Percentiles rank a stretch among this genome's conserved stretches.
These are phyloP conservation scores for Lasiommata megera DNA, from an alignment of 2,888 invertebrate species.

Conservation along the genomic window DNA sequence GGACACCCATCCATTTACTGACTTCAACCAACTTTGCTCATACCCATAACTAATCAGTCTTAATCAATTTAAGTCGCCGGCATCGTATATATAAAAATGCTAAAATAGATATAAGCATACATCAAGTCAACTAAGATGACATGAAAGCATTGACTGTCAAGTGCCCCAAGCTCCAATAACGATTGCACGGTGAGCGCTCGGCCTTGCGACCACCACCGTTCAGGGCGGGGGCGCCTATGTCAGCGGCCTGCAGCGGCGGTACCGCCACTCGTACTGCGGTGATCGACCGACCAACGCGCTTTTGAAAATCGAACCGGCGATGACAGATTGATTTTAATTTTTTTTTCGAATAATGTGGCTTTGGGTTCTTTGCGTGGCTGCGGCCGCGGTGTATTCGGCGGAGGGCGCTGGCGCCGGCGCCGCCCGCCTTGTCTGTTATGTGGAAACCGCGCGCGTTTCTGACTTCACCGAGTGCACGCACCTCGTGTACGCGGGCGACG, in stretches of 20 bases:
- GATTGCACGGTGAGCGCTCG: conserved; percentile 58
- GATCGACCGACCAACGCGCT: conserved; percentile 66
- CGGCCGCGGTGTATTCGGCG: conserved; percentile 50
- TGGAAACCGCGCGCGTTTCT: conserved; percentile 53
- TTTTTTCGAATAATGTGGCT: conserved; percentile 58
- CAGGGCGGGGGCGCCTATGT: conserved; percentile 73
- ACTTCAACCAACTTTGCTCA: no score
- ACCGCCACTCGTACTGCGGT: conserved; percentile 65
- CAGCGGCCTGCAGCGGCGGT: conserved; percentile 47
- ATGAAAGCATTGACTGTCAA: conserved; percentile 41
- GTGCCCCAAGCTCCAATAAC: conserved; percentile 43
- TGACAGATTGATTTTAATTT: conserved; percentile 57
- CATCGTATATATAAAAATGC: not conserved
- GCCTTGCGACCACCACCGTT: conserved; percentile 54
- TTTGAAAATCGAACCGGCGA: conserved; percentile 51
- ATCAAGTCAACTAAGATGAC: conserved; percentile 32
- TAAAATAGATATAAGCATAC: conserved; percentile 24
- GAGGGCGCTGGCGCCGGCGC: conserved; percentile 69
- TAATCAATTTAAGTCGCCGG: no score
- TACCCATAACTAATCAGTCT: no score
- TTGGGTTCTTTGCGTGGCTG: conserved; percentile 57
- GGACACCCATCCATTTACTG: no score
- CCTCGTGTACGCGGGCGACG: conserved; percentile 70
- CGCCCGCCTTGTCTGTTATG: conserved; percentile 73
- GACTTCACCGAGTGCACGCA: conserved; percentile 75